These are phyloP conservation scores for Myrmecophaga tridactyla DNA, from an alignment of 2,113 vertebrate species.

Conservation along the genomic window DNA sequence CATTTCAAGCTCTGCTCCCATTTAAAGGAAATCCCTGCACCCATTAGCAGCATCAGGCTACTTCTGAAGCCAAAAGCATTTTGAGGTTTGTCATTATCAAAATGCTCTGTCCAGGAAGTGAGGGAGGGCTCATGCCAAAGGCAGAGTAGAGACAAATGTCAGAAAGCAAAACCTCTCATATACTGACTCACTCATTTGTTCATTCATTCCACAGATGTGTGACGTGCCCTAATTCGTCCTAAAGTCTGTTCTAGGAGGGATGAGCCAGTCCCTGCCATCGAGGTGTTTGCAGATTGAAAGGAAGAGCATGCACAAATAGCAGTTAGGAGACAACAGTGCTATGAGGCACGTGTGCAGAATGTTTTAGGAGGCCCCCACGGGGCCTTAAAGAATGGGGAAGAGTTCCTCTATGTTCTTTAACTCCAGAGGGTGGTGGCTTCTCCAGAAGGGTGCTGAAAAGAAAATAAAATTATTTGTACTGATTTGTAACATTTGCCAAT, in stretches of 20 bases:
- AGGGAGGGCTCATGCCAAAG: not conserved
- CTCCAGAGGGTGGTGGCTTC: not conserved
- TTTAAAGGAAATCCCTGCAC: not conserved
- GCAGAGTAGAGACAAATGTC: not conserved
- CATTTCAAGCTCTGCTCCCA: no score
- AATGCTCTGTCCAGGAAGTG: rapidly evolving
- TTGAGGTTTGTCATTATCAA: not conserved
- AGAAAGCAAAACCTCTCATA: no score
- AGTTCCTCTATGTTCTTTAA: not conserved
- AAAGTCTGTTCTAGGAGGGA: not conserved
- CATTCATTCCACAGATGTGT: rapidly evolving
- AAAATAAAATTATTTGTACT: not conserved
- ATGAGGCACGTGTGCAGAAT: rapidly evolving
- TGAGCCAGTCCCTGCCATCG: not conserved
- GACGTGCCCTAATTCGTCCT: rapidly evolving
- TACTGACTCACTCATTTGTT: no score
- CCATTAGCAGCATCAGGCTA: not conserved
- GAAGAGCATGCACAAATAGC: no score
- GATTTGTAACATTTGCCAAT: not conserved
- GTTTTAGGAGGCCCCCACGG: rapidly evolving
- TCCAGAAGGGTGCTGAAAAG: not conserved
- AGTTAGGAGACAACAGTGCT: rapidly evolving
- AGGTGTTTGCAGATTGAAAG: no score
- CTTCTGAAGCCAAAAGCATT: not conserved
- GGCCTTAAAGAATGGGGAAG: not conserved